Evolutionary conservation across 2,113 vertebrate species (phyloP), one percentile per base, ranked within the genome.

Genomic region (Sylvietta virens): DNA sequence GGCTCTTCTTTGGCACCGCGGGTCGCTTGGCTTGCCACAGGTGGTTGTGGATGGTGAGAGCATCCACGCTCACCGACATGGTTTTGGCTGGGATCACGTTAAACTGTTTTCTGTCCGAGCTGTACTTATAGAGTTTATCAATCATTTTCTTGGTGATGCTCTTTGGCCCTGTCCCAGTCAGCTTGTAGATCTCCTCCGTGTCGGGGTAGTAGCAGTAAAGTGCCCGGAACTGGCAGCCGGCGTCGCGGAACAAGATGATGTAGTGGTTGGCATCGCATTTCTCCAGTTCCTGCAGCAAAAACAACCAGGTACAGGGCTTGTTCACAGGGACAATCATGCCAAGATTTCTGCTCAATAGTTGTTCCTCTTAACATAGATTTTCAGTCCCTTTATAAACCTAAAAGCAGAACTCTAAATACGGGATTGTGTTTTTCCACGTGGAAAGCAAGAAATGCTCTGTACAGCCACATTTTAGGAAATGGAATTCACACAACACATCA

Each of bases 61-160:
- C 99, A 11, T 99, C 99, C 96, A 99, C 98, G 1, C 98, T 99
- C 96, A 98, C 99, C 0, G 99, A 99, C 98, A 99, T 99, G 61
- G 98, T 98, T 98, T 99, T 99, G 96, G 99, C 98, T 1, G 99
- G 99, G 92, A 99, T 99, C 95, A 98, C 90, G 4, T 96, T 99
- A 71, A 99, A 99, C 97, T 99, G 99, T 97, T 99, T 99, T 67
- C 99, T 98, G 98, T 99, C 99, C 1, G 99, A 99, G 96, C 98
- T 99, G 98, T 99, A 99, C 54, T 99, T 99, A 92, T 99, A 99
- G 45, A 99, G 98, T 82, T 98, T 99, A 97, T 99, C 99, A 6
- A 99, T 98, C 99, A 99, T 99, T 95, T 99, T 99, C 92, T 97
- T 98, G 96, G 96, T 97, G 98, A 99, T 99, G 94, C 84, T 96